Evolutionary conservation across 2,888 invertebrate species (phyloP).

Genomic region (Serrognathus titanus): DNA sequence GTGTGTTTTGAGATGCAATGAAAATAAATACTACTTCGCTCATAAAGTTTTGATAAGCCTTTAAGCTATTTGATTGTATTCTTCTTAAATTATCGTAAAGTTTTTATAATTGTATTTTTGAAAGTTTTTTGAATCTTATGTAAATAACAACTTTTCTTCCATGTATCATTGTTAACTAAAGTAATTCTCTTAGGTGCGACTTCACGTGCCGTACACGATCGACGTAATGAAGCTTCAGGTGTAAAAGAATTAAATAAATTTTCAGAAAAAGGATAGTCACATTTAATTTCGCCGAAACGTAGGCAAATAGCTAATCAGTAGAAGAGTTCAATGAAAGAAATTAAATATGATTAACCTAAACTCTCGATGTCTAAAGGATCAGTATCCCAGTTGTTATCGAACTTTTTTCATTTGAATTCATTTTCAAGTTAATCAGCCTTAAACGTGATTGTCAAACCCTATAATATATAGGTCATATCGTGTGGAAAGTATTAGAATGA

Average conservation of each 20-base stretch:
- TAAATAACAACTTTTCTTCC: conserved; percentile 8
- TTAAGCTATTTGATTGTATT: too few relatives aligned
- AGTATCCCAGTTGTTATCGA: background rate
- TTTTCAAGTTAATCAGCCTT: conserved; percentile 8
- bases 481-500: conserved; percentile 15
- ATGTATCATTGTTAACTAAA: background rate
- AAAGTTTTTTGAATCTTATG: conserved; percentile 1
- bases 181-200: background rate
- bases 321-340: background rate
- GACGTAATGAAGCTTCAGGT: background rate
- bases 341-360: background rate
- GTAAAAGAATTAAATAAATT: background rate
- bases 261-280: background rate
- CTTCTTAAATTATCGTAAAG: background rate
- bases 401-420: too few relatives aligned
- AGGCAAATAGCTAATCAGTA: background rate
- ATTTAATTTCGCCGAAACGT: background rate
- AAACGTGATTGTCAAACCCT: conserved; percentile 11
- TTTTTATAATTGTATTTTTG: conserved; percentile 5
- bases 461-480: conserved; percentile 23
- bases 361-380: background rate
- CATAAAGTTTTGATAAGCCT: too few relatives aligned
- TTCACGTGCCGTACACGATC: background rate
- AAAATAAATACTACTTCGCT: too few relatives aligned
- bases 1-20: too few relatives aligned